Evolutionary conservation across 2,113 vertebrate genomes (phyloP), one percentile per base, ranked within the genome.

Genomic region (Ornithorhynchus anatinus): DNA sequence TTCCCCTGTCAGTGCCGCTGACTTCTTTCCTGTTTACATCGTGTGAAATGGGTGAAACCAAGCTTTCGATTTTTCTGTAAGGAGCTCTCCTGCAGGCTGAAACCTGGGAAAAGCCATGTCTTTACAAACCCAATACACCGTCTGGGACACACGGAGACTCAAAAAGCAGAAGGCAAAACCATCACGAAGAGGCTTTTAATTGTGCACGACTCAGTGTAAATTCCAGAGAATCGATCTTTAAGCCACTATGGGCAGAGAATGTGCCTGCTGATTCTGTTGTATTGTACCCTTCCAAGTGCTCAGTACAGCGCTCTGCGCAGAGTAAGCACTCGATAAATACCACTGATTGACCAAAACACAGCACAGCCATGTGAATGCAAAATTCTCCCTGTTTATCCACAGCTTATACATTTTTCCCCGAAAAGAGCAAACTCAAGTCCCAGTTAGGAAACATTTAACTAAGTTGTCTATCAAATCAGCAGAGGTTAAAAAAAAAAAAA

Each of bases 361-460:
- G 5, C 7, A 63, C 3, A 52, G 36, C 7, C 23, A 42, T 50
- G 5, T 10, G 35, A 70, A 42, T 3, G 44, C 36, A 67, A 69
- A 76, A 58, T n/a, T 32, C 5, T 59, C 33, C 59, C 52, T 7
- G 10, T 73, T 75, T 71, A 45, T 63, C 23, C 59, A 54, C 19
- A 10, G 37, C 20, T 44, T 52, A 59, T 38, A 4, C 16, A 27
- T 37, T 50, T 9, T 3, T n/a, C 38, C 43, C 16, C 11, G 48
- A 16, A 39, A 65, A 59, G 29, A 69, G 56, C 31, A 23, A 39
- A 10, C 31, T 10, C 17, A 33, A 56, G 71, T 59, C 23, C 25
- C 60, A 67, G 51, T 68, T 69, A 75, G 59, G 61, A 86, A 88
- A 80, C 47, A 82, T 73, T 73, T 86, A 51, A 53, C 50, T 78